Evolutionary conservation across 2,888 invertebrate species (phyloP).

Genomic region (Himalopsyche tibetana): DNA sequence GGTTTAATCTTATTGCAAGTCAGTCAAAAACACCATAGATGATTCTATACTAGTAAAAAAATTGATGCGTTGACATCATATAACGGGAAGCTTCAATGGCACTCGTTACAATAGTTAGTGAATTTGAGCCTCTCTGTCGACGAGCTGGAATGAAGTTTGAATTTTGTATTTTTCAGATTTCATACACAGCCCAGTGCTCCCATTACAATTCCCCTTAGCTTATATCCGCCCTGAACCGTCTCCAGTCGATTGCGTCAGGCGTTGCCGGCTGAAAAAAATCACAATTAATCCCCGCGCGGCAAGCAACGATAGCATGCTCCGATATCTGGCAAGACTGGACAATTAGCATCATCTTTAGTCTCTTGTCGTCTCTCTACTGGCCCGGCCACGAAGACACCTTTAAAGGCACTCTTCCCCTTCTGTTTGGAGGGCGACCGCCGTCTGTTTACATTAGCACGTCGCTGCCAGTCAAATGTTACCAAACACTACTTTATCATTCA

Average conservation of each 20-base stretch:
- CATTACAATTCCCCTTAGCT: slow-evolving; percentile 45
- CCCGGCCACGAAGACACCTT: slow-evolving; percentile 40
- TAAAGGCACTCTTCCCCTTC: slow-evolving; percentile 43
- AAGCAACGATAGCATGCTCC: slow-evolving; percentile 39
- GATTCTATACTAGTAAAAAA: not conserved
- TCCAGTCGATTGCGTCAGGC: slow-evolving; percentile 36
- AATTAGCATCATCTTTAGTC: slow-evolving; percentile 47
- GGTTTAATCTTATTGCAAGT: not conserved
- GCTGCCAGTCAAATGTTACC: slow-evolving; percentile 43
- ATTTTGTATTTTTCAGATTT: slow-evolving; percentile 48
- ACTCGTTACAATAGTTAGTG: not conserved
- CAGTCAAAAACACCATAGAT: not conserved
- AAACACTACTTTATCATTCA: slow-evolving; percentile 42
- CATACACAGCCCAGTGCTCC: slow-evolving; percentile 44
- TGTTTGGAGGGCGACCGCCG: slow-evolving; percentile 37
- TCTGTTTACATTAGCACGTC: slow-evolving; percentile 42
- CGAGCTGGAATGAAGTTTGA: slow-evolving; percentile 45
- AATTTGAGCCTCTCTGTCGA: slow-evolving; percentile 31
- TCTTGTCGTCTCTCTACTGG: slow-evolving; percentile 42
- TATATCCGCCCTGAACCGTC: slow-evolving; percentile 45
- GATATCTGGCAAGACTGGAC: slow-evolving; percentile 38
- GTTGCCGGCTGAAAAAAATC: slow-evolving; percentile 40
- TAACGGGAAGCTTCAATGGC: not conserved
- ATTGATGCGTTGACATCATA: not conserved
- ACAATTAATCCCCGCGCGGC: slow-evolving; percentile 40